These are phyloP conservation scores for Euleptes europaea DNA, from an alignment of 2,113 vertebrate species.

Conservation along the genomic window DNA sequence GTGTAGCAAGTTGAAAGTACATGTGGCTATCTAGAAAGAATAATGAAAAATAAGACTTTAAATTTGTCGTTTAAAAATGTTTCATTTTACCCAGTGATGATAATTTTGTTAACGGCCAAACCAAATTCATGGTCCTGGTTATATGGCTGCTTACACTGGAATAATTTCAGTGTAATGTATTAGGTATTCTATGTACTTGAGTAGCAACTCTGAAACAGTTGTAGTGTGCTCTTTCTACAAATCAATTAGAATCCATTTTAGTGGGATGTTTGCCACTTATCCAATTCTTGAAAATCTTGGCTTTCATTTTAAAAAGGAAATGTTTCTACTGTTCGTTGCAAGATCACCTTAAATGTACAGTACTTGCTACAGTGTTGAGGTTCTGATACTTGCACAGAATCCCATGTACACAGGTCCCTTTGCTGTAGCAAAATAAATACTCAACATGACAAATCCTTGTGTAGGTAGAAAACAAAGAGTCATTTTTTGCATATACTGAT, in stretches of 20 bases:
- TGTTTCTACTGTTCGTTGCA: not conserved
- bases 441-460: not conserved
- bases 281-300: not conserved
- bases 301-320: not conserved
- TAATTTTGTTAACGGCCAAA: not conserved
- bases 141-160: too few species aligned
- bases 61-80: too few species aligned
- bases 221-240: not conserved
- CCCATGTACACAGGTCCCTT: not conserved
- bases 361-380: not conserved
- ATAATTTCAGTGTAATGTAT: too few species aligned
- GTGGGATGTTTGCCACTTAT: not conserved
- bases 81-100: not conserved
- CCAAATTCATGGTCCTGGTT: too few species aligned
- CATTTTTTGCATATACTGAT: too few species aligned
- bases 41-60: too few species aligned
- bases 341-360: not conserved
- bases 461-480: too few species aligned
- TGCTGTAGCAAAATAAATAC: not conserved
- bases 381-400: not conserved
- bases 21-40: not conserved
- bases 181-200: too few species aligned
- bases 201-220: too few species aligned
- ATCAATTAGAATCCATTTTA: not conserved
- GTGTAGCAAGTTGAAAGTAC: not conserved